phyloP scores from a whole-genome alignment of 2,888 invertebrate genomes.

The Muscina levida region DNA sequence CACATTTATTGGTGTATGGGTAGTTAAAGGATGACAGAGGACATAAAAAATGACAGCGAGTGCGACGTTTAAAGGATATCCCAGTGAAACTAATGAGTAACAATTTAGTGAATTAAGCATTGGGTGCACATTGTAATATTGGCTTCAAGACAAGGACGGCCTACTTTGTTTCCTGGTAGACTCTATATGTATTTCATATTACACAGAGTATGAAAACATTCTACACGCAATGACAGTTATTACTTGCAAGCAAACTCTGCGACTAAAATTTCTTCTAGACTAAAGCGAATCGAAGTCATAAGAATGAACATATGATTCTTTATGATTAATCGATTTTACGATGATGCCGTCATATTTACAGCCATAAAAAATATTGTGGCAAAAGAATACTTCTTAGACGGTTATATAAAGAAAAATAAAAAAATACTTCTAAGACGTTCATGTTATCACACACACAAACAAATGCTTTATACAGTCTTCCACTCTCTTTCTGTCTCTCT shows the following conservation, averaged over 20 bases:
- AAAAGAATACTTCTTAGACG: slow-evolving; percentile 2
- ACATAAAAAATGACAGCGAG: neutral
- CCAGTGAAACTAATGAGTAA: slow-evolving; percentile 5
- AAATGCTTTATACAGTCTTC: neutral
- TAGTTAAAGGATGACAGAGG: slow-evolving; percentile 55
- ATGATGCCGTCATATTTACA: slow-evolving; percentile 61
- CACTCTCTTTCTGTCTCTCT: neutral
- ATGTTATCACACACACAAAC: slow-evolving; percentile 4
- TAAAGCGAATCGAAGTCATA: neutral
- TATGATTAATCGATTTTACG: slow-evolving; percentile 75
- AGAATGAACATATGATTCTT: slow-evolving; percentile 70
- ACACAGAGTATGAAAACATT: too few relatives aligned
- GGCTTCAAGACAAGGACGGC: too few relatives aligned
- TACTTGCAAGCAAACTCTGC: too few relatives aligned
- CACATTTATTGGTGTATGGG: slow-evolving; percentile 54
- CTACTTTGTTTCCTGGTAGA: too few relatives aligned
- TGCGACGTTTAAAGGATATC: neutral
- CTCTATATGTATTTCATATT: too few relatives aligned
- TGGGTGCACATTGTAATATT: too few relatives aligned
- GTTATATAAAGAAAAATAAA: too few relatives aligned
- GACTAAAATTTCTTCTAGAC: too few relatives aligned
- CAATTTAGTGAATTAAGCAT: too few relatives aligned
- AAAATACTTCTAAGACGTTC: neutral
- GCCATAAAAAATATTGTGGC: slow-evolving; percentile 34
- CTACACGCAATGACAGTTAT: too few relatives aligned